phyloP scores from a whole-genome alignment of 2,113 vertebrate genomes.

The Misgurnus anguillicaudatus region DNA sequence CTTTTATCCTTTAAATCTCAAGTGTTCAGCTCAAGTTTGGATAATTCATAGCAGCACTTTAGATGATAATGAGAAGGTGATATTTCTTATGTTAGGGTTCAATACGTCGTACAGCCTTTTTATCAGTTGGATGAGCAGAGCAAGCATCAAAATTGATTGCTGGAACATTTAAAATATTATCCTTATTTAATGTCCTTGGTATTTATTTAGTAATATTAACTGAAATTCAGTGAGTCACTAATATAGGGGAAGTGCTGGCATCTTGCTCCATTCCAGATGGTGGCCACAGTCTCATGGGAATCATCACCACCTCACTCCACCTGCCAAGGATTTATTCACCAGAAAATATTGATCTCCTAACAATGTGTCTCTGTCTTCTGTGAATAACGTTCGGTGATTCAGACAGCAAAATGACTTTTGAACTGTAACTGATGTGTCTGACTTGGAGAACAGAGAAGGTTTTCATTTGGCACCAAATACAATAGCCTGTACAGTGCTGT shows the following conservation, averaged over 20 bases:
- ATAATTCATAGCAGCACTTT: too few relatives aligned
- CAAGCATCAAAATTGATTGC: not conserved
- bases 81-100: too few relatives aligned
- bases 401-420: not conserved
- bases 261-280: conserved; percentile 51
- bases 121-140: too few relatives aligned
- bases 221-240: not conserved
- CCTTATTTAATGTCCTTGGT: not conserved
- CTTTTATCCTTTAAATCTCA: too few relatives aligned
- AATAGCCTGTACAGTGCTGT: conserved; percentile 11
- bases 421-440: conserved; percentile 27
- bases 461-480: conserved; percentile 1
- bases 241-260: conserved; percentile 6
- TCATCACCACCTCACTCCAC: not conserved
- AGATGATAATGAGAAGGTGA: too few relatives aligned
- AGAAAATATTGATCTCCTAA: conserved; percentile 29
- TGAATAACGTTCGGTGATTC: conserved; percentile 35
- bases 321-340: conserved; percentile 45
- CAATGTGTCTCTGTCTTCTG: conserved; percentile 26
- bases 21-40: too few relatives aligned
- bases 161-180: not conserved
- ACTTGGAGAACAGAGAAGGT: not conserved
- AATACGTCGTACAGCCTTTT: too few relatives aligned
- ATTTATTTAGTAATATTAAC: not conserved
- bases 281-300: conserved; percentile 43